Evolutionary conservation across 2,113 vertebrate species (phyloP), one percentile per base, ranked within the genome.

Genomic region (Hiodon tergisus): DNA sequence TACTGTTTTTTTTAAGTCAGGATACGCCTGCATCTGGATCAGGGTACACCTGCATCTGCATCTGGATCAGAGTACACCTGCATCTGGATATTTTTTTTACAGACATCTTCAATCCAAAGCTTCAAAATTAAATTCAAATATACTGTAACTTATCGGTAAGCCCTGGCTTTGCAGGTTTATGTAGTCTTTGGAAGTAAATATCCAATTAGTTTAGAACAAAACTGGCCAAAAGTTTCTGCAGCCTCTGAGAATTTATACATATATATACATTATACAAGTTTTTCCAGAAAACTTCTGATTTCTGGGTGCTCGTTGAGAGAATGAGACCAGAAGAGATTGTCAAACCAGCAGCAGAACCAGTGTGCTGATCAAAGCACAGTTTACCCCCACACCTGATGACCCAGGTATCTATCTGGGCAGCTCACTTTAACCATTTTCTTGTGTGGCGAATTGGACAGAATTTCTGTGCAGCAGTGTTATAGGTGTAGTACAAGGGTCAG

Each of bases 1-100:
- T 3, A 14, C 0, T 55, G 17, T 9, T 59, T 9, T 9, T 14
- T 8, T 46, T 10, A 58, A 8, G 54, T 58, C 76, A 73, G 76
- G 76, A 78, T 73, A 16, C 71, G 73, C 55, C 71, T 78, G 71
- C 17, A 17, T 31, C 4, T 67, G 53, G 11, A 31, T 47, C 31
- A 31, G 31, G 31, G 31, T 31, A 31, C 76, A 78, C 55, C 71
- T 78, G 71, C 17, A 17, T 31, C 4, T 67, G 62, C 6, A 31
- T 47, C 31, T 31, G 31, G 31, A 31, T 31, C 31, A 31, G 31
- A 1, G 31, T 31, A 31, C 76, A 78, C 55, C 71, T 78, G 71
- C 17, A 17, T 31, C 4, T 67, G 62, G 11, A 31, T 47, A 55
- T 69, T 8, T 66, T 66, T 73, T 3, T 67, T 68, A 17, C n/a